Evolutionary conservation across 2,113 vertebrate species (phyloP).

Genomic region (Pomatostomus ruficeps): DNA sequence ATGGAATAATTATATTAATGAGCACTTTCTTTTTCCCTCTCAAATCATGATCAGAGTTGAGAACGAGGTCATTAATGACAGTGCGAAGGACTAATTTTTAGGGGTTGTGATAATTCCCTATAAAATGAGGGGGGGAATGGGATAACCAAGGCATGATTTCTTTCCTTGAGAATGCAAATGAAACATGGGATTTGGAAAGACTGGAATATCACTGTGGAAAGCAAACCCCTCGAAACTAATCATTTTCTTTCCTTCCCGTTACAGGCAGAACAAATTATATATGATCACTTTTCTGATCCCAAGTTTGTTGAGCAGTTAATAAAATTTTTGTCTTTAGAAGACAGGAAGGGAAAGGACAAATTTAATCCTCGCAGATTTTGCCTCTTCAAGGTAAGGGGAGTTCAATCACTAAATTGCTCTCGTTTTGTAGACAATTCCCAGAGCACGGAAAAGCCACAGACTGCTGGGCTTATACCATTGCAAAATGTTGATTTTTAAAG

Average conservation of each 20-base stretch:
- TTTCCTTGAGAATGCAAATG: background rate
- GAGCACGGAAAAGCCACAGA: background rate
- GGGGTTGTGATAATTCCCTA: background rate
- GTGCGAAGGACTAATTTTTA: background rate
- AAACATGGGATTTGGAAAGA: background rate
- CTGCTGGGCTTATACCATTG: background rate
- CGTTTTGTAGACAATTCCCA: background rate
- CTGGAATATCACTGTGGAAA: background rate
- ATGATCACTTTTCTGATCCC: conserved; percentile 92
- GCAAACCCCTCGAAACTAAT: background rate
- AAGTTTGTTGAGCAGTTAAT: conserved; percentile 92
- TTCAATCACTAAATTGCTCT: background rate
- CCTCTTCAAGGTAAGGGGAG: conserved; percentile 90
- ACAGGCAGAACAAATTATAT: conserved; percentile 92
- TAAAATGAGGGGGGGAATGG: background rate
- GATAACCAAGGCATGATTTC: background rate
- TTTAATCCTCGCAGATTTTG: conserved; percentile 96
- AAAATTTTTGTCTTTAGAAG: conserved; percentile 94
- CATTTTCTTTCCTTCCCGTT: background rate
- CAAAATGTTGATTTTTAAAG: background rate
- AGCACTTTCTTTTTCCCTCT: background rate
- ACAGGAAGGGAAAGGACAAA: conserved; percentile 97
- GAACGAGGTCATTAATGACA: background rate
- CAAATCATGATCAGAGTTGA: background rate
- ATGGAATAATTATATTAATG: background rate